Conservation (phyloP, 2,888 invertebrate genomes). For the Rugalucina vietnamica region DNA sequence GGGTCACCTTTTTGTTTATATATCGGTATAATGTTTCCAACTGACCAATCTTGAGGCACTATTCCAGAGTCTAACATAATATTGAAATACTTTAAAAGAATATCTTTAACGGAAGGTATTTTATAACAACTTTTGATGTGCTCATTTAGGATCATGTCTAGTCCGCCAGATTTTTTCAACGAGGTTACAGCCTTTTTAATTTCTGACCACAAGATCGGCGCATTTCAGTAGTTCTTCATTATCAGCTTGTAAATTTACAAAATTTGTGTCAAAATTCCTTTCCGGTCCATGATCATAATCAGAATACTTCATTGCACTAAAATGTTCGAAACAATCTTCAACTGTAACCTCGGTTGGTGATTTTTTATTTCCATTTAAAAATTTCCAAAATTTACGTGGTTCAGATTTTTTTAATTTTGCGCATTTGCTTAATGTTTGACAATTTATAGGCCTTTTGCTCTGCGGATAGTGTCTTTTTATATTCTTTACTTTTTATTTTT, state of each 20-base stretch:
- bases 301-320: no score
- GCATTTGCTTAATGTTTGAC: neutral
- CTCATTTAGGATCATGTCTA: neutral
- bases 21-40: neutral
- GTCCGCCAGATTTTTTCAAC: neutral
- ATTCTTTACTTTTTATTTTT: neutral
- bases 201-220: neutral
- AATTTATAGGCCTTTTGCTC: neutral
- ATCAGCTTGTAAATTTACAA: no score
- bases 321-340: no score
- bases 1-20: no score
- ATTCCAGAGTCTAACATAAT: neutral
- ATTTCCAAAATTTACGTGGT: neutral
- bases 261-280: no score
- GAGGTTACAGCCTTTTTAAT: neutral
- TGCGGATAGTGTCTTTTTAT: neutral
- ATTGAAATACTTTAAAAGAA: neutral
- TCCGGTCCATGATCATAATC: no score
- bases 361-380: neutral
- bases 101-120: neutral
- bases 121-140: neutral
- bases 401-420: neutral
- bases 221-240: slow-evolving; percentile 3
- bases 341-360: no score
- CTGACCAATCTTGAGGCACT: neutral